Conservation (phyloP, 2,888 invertebrate species). For the Idaea biselata region DNA sequence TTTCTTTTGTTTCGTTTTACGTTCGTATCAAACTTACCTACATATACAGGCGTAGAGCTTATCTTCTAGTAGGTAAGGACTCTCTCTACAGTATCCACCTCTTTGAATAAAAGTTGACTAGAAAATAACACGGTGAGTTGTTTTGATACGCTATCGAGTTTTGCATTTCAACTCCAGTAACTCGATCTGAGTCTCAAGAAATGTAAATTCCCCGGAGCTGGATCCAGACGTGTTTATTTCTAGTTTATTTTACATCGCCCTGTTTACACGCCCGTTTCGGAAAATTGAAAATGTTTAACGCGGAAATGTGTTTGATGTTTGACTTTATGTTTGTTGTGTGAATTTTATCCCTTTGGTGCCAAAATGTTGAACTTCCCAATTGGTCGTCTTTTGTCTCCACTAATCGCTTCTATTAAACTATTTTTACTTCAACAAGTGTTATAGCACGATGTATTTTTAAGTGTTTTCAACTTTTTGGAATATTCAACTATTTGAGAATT, state of each 20-base stretch:
- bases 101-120: not conserved
- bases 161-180: not conserved
- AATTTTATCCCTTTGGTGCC: not conserved
- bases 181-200: slow-evolving; percentile 8
- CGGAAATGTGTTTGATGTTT: not conserved
- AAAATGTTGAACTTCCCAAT: no score
- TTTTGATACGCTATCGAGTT: slow-evolving; percentile 11
- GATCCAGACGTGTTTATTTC: slow-evolving; percentile 26
- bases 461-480: no score
- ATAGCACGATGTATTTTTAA: no score
- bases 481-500: no score
- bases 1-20: no score
- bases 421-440: no score
- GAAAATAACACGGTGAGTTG: slow-evolving; percentile 5
- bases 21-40: no score
- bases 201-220: slow-evolving; percentile 27
- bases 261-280: slow-evolving; percentile 10
- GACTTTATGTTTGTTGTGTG: not conserved
- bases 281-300: slow-evolving; percentile 1
- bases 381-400: no score
- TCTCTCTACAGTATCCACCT: not conserved
- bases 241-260: slow-evolving; percentile 31
- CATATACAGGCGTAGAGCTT: no score
- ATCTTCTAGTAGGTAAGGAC: no score
- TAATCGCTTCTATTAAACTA: no score